These are phyloP conservation scores for Dendrophyllia cribrosa DNA, from an alignment of 64 coral and sea anemone species.

Conservation along the genomic window DNA sequence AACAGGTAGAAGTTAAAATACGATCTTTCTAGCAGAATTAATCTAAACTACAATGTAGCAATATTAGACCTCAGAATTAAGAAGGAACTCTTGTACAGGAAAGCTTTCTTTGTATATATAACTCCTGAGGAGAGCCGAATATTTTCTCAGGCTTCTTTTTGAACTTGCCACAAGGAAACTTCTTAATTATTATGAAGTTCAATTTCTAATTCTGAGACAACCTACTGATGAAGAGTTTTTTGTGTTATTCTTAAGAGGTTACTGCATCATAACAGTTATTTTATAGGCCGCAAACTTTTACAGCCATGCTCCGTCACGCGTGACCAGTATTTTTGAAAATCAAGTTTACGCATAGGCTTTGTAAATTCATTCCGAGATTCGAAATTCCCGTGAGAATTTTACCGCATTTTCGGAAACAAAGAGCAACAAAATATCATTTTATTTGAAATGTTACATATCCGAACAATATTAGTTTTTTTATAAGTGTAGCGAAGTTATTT, in stretches of 20 bases:
- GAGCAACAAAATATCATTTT: too few relatives aligned
- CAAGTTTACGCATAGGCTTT: too few relatives aligned
- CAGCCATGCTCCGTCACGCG: too few relatives aligned
- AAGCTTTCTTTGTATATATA: not conserved
- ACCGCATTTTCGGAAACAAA: too few relatives aligned
- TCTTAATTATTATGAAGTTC: too few relatives aligned
- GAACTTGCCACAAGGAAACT: constrained; percentile 23
- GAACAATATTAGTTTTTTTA: too few relatives aligned
- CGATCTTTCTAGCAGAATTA: not conserved
- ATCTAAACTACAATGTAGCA: not conserved
- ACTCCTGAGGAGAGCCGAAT: not conserved
- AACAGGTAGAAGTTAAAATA: too few relatives aligned
- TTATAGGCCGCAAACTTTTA: not conserved
- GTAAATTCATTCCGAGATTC: too few relatives aligned
- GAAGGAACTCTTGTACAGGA: constrained; percentile 2
- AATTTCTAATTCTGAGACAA: constrained; percentile 1
- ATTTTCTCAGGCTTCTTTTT: not conserved
- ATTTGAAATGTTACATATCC: too few relatives aligned
- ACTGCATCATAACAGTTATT: constrained; percentile 13
- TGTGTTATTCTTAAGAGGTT: not conserved
- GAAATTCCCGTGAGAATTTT: too few relatives aligned
- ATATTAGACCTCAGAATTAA: not conserved
- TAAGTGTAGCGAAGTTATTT: too few relatives aligned
- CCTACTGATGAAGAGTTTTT: constrained; percentile 8
- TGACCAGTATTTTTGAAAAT: too few relatives aligned